A percentile compares a stretch with the other conserved stretches of the same genome.
These are phyloP conservation scores for Okamejei kenojei DNA, from an alignment of 2,797 vertebrate genomes.

Conservation along the genomic window DNA sequence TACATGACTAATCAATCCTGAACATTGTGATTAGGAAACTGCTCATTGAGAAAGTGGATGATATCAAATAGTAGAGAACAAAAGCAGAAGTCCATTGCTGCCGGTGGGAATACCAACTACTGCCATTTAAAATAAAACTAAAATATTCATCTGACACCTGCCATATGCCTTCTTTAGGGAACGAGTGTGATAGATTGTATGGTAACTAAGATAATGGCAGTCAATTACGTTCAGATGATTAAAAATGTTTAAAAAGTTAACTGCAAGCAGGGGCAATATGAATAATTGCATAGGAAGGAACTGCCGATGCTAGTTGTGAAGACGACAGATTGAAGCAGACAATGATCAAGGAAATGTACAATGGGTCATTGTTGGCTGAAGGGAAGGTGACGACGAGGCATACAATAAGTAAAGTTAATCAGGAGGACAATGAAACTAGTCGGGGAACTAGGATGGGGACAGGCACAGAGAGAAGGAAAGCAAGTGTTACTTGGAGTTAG, in stretches of 20 bases:
- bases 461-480: too few relatives aligned
- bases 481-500: too few relatives aligned
- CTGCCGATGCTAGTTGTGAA: too few relatives aligned
- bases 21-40: not conserved
- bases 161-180: not conserved
- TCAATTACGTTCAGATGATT: not conserved
- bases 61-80: not conserved
- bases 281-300: not conserved
- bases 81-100: not conserved
- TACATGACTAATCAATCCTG: not conserved
- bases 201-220: slow-evolving; percentile 15
- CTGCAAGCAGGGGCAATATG: not conserved
- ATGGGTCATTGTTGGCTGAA: too few relatives aligned
- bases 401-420: too few relatives aligned
- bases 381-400: too few relatives aligned
- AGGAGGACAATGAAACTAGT: too few relatives aligned
- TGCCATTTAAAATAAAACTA: not conserved
- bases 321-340: too few relatives aligned
- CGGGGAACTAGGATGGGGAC: too few relatives aligned
- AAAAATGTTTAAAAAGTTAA: slow-evolving; percentile 15
- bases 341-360: too few relatives aligned
- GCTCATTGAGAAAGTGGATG: not conserved
- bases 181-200: not conserved
- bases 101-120: not conserved
- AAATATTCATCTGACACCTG: slow-evolving; percentile 25